A percentile compares a stretch with the other conserved stretches of the same genome.
Evolutionary conservation across 2,797 vertebrate genomes (phyloP).

Genomic region (Mus minutoides): DNA sequence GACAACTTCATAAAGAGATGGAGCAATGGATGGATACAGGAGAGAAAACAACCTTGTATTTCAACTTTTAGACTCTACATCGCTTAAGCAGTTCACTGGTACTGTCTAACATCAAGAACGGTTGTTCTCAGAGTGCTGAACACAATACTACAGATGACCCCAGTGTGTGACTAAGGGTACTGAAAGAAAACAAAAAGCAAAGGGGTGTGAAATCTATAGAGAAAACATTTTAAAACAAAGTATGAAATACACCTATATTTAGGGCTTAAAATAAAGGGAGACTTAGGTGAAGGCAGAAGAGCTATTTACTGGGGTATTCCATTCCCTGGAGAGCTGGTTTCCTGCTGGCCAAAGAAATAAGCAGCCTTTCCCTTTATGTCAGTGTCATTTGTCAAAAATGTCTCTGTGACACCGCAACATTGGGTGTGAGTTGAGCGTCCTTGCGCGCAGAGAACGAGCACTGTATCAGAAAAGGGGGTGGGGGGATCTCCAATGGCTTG

Average conservation of each 20-base stretch:
- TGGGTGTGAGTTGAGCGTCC: conserved; percentile 72
- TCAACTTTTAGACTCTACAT: conserved; percentile 27
- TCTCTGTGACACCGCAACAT: conserved; percentile 81
- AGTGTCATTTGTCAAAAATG: conserved; percentile 80
- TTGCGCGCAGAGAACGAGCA: conserved; percentile 66
- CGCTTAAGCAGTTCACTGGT: conserved; percentile 39
- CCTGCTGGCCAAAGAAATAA: conserved; percentile 82
- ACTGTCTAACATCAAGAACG: not conserved
- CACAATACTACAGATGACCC: not conserved
- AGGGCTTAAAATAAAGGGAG: conserved; percentile 67
- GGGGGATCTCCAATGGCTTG: conserved; percentile 81
- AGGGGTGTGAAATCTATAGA: conserved; percentile 66
- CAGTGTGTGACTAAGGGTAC: conserved; percentile 4
- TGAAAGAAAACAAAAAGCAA: conserved; percentile 51
- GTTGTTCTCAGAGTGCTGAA: conserved; percentile 45
- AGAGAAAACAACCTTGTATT: conserved; percentile 34
- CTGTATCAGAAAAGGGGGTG: conserved; percentile 71
- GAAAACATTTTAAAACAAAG: conserved; percentile 36
- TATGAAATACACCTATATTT: conserved; percentile 51
- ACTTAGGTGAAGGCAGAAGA: conserved; percentile 47
- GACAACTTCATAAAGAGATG: not conserved
- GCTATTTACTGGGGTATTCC: conserved; percentile 62
- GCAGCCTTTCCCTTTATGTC: conserved; percentile 82
- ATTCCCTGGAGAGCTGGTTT: conserved; percentile 69
- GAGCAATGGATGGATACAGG: not conserved